These are phyloP conservation scores for Dromiciops gliroides DNA, from an alignment of 2,113 vertebrate genomes.

Conservation along the genomic window DNA sequence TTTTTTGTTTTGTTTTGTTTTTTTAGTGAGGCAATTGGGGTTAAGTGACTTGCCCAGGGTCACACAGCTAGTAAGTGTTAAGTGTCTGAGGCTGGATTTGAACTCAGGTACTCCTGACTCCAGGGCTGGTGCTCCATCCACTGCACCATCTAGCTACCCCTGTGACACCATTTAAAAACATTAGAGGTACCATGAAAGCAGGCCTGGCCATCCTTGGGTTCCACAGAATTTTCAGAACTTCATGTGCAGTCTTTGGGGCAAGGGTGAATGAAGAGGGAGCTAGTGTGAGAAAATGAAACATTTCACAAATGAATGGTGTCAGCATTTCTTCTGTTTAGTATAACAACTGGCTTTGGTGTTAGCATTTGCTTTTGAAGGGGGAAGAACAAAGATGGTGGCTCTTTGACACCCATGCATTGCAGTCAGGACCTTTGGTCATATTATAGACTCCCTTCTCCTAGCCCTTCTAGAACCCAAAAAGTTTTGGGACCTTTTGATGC, in stretches of 20 bases:
- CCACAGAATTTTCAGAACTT: neutral
- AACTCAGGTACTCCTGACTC: too few relatives aligned
- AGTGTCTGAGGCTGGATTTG: too few relatives aligned
- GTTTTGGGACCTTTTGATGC: neutral
- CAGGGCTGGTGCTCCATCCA: too few relatives aligned
- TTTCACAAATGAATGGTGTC: slow-evolving; percentile 1
- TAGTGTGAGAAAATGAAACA: neutral
- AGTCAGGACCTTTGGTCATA: neutral
- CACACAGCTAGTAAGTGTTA: too few relatives aligned
- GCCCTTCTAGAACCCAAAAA: neutral
- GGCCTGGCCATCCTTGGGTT: neutral
- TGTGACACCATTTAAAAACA: neutral
- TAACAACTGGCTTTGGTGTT: neutral
- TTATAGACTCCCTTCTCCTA: too few relatives aligned
- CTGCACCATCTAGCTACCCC: too few relatives aligned
- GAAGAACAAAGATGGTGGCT: neutral
- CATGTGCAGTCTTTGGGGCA: neutral
- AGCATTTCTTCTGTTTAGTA: neutral
- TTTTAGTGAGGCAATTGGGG: too few relatives aligned
- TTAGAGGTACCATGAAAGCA: neutral
- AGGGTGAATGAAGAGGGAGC: neutral
- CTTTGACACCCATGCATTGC: neutral
- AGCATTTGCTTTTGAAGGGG: neutral
- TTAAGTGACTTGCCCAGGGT: too few relatives aligned
- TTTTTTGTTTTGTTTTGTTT: too few relatives aligned